phyloP scores from a whole-genome alignment of 2,113 vertebrate species.

The Monopterus albus region DNA sequence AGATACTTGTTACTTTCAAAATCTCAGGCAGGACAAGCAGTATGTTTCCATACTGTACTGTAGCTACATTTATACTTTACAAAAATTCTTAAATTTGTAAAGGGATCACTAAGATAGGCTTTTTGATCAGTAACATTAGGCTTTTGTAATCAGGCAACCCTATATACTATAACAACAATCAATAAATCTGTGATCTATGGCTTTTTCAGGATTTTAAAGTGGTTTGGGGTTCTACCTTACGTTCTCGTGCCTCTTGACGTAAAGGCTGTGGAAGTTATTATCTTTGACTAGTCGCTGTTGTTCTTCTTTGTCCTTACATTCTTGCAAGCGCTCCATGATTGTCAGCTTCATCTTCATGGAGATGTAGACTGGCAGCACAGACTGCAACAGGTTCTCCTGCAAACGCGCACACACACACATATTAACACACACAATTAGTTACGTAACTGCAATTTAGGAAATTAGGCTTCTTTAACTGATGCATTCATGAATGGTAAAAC shows the following conservation, averaged over 20 bases:
- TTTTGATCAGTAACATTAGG: not conserved
- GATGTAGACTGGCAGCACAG: slow-evolving; percentile 95
- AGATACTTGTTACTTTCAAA: no score
- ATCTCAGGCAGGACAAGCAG: no score
- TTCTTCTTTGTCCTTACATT: slow-evolving; percentile 88
- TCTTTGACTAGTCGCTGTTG: slow-evolving; percentile 88
- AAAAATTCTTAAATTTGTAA: no score
- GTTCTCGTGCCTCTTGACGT: slow-evolving; percentile 96
- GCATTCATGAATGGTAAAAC: slow-evolving; percentile 1
- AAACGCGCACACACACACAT: slow-evolving; percentile 24
- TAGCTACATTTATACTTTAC: not conserved
- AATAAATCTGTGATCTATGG: not conserved
- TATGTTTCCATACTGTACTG: no score
- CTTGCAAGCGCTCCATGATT: slow-evolving; percentile 95
- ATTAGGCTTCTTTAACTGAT: slow-evolving; percentile 20
- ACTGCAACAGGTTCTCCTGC: slow-evolving; percentile 94
- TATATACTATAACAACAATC: not conserved
- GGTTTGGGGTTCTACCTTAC: slow-evolving; percentile 84
- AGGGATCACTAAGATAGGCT: not conserved
- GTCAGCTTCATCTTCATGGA: slow-evolving; percentile 99
- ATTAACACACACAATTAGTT: slow-evolving; percentile 12
- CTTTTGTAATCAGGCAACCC: not conserved
- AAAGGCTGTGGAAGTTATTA: slow-evolving; percentile 98
- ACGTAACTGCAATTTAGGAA: slow-evolving; percentile 17
- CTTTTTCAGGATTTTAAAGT: not conserved